Base-by-base conservation (phyloP, 2,113 vertebrate species). In the human region DNA sequence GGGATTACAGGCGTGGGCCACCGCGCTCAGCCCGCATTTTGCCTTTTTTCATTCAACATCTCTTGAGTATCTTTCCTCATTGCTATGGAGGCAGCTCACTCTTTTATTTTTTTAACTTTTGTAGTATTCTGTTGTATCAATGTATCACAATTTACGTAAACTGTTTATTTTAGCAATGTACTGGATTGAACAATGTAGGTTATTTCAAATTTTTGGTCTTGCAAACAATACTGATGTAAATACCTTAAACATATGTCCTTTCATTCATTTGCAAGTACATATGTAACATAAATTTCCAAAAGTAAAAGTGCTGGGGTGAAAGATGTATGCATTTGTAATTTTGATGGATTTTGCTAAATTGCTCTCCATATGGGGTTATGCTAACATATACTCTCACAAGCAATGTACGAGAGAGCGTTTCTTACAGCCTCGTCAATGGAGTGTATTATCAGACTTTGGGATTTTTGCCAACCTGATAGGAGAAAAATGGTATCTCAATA, bases 261-360 rank as follows among this genome's bases (percentile, higher is more conserved):
- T 93, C 76, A 79, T 93, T 96, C 75, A 93, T 96, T 96, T 97
- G 90, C 84, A 94, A 96, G 73, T 93, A 6, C 78, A 93, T 96
- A 93, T 97, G 81, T 88, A 94, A 96, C 82, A 64, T 89, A 93
- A 94, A 97, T 96, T 96, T 97, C 55, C 95, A 87, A 92, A 97
- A 96, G 86, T 96, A 52, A 95, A 97, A 96, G 92, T 97, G 59
- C 73, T 72, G 18, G 94, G 48, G 52, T 14, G 40, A 96, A 97
- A 96, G 81, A 96, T 97, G 93, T 68, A 95, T 81, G 93, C 97
- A 89, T 95, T 97, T 94, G 64, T 98, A 97, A 98, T 96, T 97
- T 97, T 98, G 97, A 98, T 98, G 86, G 97, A 98, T 97, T 97
- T 96, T 97, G 81, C 82, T 97, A 96, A 94, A 96, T 93, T 97